Evolutionary conservation across 1,140 invertebrate genomes (phyloP), one percentile per base, ranked within the genome.

Genomic region (Trialeurodes vaporariorum): DNA sequence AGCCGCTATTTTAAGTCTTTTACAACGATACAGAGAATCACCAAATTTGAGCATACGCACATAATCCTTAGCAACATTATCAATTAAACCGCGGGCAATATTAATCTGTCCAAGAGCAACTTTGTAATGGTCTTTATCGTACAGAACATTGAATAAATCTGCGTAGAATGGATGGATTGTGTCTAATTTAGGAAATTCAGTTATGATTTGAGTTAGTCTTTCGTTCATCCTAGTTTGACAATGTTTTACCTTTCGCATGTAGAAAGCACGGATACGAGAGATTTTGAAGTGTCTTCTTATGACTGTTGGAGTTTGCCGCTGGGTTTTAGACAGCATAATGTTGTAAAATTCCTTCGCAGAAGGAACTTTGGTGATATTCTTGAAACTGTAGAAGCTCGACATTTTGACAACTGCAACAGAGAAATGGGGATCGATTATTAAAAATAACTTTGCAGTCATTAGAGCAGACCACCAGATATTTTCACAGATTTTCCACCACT

Each of bases 81-180:
- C 96, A 75, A 99, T 93, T 40, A 98, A 83, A 85, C 98, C 93
- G 72, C 94, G 83, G 1, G 96, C 96, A 23, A 92, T 98, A 78
- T 99, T 99, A n/a, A 98, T 83, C 79, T 99, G 96, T 71, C 97
- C 97, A 34, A 99, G 82, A 73, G 96, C 96, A 61, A 99, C 81
- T 81, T 99, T 99, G 83, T 98, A 99, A 82, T 99, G 97, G 79
- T 99, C 96, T 76, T 96, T 97, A 76, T 99, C 96, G 79, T 99
- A 99, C 5, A 99, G 80, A n/a, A 98, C 92, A 79, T 99, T 99
- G 92, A 99, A 97, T 69, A 99, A 83, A 81, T 99, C 97, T 0
- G 96, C 94, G 82, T 99, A 99, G 79, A 99, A 99, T 0, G 97
- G 98, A 85, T 99, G 98, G 11, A 99, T 91, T 81, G 99, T 88